Percentiles rank a stretch among this genome's conserved stretches.
phyloP scores from a whole-genome alignment of 2,797 vertebrate genomes.

The Eospalax fontanierii region DNA sequence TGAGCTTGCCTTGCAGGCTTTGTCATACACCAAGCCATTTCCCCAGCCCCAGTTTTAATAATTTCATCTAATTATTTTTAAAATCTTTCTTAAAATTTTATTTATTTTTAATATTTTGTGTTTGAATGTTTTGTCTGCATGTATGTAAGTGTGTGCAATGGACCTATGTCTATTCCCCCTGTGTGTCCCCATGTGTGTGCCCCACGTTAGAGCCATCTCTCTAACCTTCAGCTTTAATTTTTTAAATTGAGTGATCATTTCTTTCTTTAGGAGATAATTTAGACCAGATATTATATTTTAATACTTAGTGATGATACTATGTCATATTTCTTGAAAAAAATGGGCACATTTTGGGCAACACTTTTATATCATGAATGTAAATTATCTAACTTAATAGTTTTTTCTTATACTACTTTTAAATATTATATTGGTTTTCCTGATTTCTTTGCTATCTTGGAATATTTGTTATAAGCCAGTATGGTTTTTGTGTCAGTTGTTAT shows the following conservation, averaged over 20 bases:
- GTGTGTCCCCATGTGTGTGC: no score
- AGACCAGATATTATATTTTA: slow-evolving; percentile 25
- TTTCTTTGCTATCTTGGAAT: background rate
- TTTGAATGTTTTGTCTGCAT: no score
- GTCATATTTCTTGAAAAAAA: background rate
- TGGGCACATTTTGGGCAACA: background rate
- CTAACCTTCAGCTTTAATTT: background rate
- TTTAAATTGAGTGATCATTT: background rate
- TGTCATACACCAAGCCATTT: background rate
- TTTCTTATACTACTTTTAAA: background rate
- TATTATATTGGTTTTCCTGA: background rate
- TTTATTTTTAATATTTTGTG: no score
- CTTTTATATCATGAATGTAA: background rate
- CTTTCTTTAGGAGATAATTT: background rate
- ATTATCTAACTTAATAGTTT: background rate
- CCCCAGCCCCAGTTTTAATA: background rate
- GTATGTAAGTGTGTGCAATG: no score
- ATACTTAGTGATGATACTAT: slow-evolving; percentile 18
- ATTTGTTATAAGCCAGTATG: background rate
- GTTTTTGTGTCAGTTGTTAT: background rate
- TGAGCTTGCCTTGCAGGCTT: background rate
- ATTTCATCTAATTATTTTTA: no score
- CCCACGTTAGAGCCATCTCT: no score
- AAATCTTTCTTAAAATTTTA: no score
- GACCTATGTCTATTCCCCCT: no score